phyloP scores from a whole-genome alignment of 1,140 invertebrate species.

The Plectus sambesii region DNA sequence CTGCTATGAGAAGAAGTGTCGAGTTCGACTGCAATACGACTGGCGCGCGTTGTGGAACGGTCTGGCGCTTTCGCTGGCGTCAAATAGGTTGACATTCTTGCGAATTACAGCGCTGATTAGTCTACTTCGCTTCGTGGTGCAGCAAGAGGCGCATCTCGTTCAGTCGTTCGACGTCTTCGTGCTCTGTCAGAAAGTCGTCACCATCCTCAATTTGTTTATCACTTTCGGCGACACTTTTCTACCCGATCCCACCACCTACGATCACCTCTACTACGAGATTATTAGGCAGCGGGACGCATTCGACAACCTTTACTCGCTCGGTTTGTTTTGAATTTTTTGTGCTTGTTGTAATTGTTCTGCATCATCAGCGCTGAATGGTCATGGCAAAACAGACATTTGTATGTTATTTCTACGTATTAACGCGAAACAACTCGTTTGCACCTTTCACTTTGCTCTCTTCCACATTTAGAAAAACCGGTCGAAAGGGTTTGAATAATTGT shows the following conservation, averaged over 20 bases:
- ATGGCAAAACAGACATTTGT: no score
- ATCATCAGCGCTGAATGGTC: background rate
- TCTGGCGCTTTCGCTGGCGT: background rate
- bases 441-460: no score
- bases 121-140: background rate
- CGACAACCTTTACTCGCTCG: constrained; percentile 85
- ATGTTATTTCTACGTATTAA: constrained; percentile 36
- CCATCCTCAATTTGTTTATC: constrained; percentile 91
- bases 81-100: background rate
- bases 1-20: constrained; percentile 83
- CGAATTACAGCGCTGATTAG: background rate
- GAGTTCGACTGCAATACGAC: constrained; percentile 70
- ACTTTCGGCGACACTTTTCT: constrained; percentile 94
- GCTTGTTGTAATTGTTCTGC: constrained; percentile 3
- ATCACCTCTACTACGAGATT: constrained; percentile 93
- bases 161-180: background rate
- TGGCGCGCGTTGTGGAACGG: constrained; percentile 79
- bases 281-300: constrained; percentile 88
- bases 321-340: constrained; percentile 44
- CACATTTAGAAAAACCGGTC: no score
- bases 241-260: constrained; percentile 83
- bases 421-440: no score
- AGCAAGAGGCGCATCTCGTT: background rate
- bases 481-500: no score
- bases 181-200: constrained; percentile 54